Evolutionary conservation across 2,113 vertebrate genomes (phyloP).

Genomic region (Castor canadensis): DNA sequence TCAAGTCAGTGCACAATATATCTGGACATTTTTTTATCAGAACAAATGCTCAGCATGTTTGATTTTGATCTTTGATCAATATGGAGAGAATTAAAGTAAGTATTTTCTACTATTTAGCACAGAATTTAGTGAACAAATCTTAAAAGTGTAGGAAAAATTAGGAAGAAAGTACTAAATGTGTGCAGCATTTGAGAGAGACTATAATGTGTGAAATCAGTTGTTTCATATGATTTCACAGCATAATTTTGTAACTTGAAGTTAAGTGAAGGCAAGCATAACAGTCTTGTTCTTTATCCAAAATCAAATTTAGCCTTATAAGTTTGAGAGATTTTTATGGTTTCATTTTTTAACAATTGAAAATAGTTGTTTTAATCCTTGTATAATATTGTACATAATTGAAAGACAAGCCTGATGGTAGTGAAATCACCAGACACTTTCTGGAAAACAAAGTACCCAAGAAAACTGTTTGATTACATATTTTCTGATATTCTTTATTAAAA

Average conservation of each 20-base stretch:
- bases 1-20: neutral
- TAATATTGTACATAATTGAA: neutral
- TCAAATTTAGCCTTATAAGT: neutral
- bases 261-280: neutral
- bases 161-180: neutral
- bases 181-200: neutral
- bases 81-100: neutral
- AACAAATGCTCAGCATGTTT: neutral
- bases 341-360: neutral
- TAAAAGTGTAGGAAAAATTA: neutral
- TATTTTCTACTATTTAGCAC: neutral
- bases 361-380: neutral
- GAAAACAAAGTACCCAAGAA: neutral
- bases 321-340: fast-evolving
- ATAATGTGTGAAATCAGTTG: neutral
- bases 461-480: neutral
- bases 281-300: neutral
- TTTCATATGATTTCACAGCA: no score
- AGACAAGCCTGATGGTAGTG: neutral
- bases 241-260: neutral
- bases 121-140: neutral
- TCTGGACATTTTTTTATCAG: neutral
- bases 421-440: neutral
- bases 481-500: neutral
- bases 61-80: neutral